phyloP scores from a whole-genome alignment of 2,797 vertebrate genomes.

The Xiphorhynchus erythropygius region DNA sequence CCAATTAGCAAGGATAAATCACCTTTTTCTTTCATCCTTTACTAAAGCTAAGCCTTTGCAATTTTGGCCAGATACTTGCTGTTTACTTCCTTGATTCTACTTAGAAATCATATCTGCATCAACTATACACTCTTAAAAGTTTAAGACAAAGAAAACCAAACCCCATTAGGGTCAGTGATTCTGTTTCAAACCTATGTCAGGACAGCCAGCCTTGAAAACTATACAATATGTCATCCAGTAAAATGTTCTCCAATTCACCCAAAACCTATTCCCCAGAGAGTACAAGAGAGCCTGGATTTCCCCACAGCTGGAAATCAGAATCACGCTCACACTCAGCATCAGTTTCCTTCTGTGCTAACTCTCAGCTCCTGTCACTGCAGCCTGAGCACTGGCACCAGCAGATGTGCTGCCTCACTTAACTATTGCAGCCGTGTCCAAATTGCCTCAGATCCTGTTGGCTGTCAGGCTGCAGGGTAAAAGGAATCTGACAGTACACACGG shows the following conservation, averaged over 20 bases:
- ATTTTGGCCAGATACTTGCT: neutral
- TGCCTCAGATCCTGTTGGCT: neutral
- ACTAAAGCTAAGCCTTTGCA: neutral
- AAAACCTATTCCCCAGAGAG: neutral
- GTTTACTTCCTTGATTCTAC: neutral
- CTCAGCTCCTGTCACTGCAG: neutral
- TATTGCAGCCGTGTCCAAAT: neutral
- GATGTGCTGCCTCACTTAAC: neutral
- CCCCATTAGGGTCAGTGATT: neutral
- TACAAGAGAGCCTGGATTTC: neutral
- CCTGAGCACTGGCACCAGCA: neutral
- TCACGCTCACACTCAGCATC: neutral
- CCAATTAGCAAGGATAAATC: neutral
- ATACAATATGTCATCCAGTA: neutral
- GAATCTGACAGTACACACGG: slow-evolving; percentile 10
- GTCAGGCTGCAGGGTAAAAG: neutral
- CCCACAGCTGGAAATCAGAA: neutral
- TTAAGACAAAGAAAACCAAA: neutral
- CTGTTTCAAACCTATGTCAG: neutral
- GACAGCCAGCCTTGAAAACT: neutral
- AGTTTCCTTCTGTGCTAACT: neutral
- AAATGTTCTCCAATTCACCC: neutral
- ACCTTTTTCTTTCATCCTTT: neutral
- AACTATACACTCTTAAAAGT: neutral
- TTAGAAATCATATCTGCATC: neutral